Percentiles rank a stretch among this genome's conserved stretches.
phyloP scores from a whole-genome alignment of 64 coral and sea anemone species.

The Actinia equina region DNA sequence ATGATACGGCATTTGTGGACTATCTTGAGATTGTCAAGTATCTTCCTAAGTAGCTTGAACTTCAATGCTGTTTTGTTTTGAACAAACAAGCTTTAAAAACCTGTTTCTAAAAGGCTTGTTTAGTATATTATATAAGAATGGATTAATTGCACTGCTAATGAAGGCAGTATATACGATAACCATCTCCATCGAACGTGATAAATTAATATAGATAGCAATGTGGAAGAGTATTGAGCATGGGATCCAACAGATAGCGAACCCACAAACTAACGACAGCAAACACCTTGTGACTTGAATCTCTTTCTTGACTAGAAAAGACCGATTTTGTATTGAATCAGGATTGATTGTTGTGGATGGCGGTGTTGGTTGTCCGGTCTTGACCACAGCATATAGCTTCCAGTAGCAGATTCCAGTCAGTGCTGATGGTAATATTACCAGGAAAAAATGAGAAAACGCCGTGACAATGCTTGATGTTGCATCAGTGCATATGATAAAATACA shows the following conservation, averaged over 20 bases:
- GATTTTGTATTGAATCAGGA: not conserved
- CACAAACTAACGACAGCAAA: not conserved
- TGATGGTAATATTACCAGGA: not conserved
- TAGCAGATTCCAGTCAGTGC: not conserved
- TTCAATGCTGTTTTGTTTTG: not conserved
- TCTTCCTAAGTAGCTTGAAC: not conserved
- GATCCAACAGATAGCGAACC: conserved; percentile 1
- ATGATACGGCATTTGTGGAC: too few relatives aligned
- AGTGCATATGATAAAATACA: not conserved
- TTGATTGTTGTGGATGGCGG: too few relatives aligned
- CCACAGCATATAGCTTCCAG: conserved; percentile 21
- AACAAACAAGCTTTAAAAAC: not conserved
- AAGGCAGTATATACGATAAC: not conserved
- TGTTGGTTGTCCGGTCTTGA: not conserved
- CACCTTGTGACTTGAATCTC: conserved; percentile 28
- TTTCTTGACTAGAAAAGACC: not conserved
- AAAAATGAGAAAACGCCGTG: not conserved
- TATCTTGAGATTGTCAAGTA: too few relatives aligned
- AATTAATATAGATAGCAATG: not conserved
- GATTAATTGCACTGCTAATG: not conserved
- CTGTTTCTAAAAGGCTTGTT: conserved; percentile 6
- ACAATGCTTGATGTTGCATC: not conserved
- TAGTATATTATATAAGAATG: not conserved
- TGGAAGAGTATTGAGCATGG: not conserved
- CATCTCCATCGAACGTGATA: not conserved